Conservation (phyloP, 2,797 vertebrate genomes). For the Arrhamphus sclerolepis region DNA sequence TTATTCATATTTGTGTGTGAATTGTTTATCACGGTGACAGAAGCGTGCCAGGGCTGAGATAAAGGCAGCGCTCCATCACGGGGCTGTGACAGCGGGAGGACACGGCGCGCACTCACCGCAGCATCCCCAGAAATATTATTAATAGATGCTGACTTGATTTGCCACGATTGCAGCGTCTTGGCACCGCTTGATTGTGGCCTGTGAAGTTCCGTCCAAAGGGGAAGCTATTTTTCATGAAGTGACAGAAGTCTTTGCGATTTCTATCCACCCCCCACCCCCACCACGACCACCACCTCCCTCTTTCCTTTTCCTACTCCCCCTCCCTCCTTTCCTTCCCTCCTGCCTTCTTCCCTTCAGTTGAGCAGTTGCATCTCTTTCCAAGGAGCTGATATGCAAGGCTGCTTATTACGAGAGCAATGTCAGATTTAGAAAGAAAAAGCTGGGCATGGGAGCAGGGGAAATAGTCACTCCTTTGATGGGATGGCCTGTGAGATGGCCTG, state of each 20-base stretch:
- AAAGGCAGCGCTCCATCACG: slow-evolving; percentile 98
- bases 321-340: slow-evolving; percentile 14
- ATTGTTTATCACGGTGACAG: slow-evolving; percentile 99
- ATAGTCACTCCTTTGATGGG: slow-evolving; percentile 74
- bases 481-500: slow-evolving; percentile 70
- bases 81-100: slow-evolving; percentile 96
- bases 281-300: not conserved
- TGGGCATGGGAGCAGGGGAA: slow-evolving; percentile 44
- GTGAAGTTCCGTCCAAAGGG: slow-evolving; percentile 99
- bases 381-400: slow-evolving; percentile 77
- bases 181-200: slow-evolving; percentile 96
- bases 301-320: slow-evolving; percentile 1
- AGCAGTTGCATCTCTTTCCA: slow-evolving; percentile 77
- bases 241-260: slow-evolving; percentile 89
- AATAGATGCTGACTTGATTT: slow-evolving; percentile 99
- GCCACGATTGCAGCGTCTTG: slow-evolving; percentile 93
- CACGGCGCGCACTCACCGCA: slow-evolving; percentile 84
- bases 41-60: slow-evolving; percentile 98
- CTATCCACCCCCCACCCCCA: slow-evolving; percentile 28
- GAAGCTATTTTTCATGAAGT: slow-evolving; percentile 99
- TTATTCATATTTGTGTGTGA: slow-evolving; percentile 99
- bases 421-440: slow-evolving; percentile 68
- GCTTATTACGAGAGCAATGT: slow-evolving; percentile 77
- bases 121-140: slow-evolving; percentile 99
- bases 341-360: slow-evolving; percentile 64